Evolutionary conservation across 2,797 vertebrate genomes (phyloP).

Genomic region (Enteromius anoplus): DNA sequence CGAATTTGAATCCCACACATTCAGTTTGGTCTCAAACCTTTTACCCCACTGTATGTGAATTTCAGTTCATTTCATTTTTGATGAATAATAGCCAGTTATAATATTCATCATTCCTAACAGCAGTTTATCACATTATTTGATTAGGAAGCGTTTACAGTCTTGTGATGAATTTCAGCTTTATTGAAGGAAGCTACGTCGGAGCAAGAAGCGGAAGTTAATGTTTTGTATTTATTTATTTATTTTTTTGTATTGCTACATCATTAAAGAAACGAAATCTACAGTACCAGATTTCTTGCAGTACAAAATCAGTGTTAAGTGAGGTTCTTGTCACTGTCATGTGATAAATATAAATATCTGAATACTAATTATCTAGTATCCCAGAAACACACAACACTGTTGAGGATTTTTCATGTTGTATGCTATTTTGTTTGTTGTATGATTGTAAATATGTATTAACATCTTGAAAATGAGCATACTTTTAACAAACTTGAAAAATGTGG

Average conservation of each 20-base stretch:
- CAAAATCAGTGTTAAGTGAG: conserved; percentile 13
- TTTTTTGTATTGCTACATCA: neutral
- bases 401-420: conserved; percentile 15
- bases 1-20: neutral
- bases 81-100: neutral
- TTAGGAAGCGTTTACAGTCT: neutral
- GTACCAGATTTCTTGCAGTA: neutral
- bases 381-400: neutral
- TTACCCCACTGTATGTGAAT: neutral
- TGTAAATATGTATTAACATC: neutral
- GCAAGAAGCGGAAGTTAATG: neutral
- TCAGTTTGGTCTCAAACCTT: neutral
- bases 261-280: neutral
- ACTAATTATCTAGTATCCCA: conserved; percentile 4
- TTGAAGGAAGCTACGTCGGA: neutral
- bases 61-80: neutral
- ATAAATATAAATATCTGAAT: neutral
- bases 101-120: neutral
- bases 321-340: neutral
- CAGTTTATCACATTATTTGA: conserved; percentile 8
- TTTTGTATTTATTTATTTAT: neutral
- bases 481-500: neutral
- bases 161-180: neutral
- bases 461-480: neutral
- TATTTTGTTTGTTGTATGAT: neutral